phyloP scores from a whole-genome alignment of 2,113 vertebrate genomes.

The Buteo buteo region DNA sequence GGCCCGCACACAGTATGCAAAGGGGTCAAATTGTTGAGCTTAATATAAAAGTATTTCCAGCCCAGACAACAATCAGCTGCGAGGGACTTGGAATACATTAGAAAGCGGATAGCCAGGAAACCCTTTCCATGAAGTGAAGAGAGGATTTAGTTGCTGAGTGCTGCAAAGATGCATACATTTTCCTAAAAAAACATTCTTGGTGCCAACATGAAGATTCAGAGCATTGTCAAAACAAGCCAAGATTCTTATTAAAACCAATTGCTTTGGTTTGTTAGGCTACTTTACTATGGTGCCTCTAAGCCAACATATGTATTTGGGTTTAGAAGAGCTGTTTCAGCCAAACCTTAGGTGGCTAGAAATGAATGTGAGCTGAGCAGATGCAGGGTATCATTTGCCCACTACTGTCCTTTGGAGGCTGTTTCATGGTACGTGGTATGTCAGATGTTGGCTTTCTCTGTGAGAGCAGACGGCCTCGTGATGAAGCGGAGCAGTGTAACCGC shows the following conservation, averaged over 20 bases:
- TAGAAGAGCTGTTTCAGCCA: constrained; percentile 1
- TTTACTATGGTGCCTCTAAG: constrained; percentile 30
- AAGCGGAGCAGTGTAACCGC: accelerated
- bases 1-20: accelerated
- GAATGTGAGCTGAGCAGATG: constrained; percentile 6
- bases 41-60: not conserved
- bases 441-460: not conserved
- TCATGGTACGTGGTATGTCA: not conserved
- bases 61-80: constrained; percentile 38
- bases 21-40: not conserved
- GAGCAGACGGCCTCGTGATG: not conserved
- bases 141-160: constrained; percentile 52
- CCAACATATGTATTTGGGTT: constrained; percentile 42
- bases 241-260: constrained; percentile 64
- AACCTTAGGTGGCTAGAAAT: constrained; percentile 15
- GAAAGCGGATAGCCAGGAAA: constrained; percentile 42
- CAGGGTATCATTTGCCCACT: not conserved
- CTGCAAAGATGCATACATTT: constrained; percentile 49
- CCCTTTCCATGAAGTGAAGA: constrained; percentile 15
- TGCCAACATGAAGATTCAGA: constrained; percentile 51
- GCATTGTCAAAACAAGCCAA: constrained; percentile 60
- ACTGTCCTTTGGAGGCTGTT: not conserved
- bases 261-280: constrained; percentile 42
- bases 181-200: not conserved
- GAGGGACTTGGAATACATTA: not conserved